These are phyloP conservation scores for Hymenopus coronatus DNA, from an alignment of 2,888 invertebrate species.

Conservation along the genomic window DNA sequence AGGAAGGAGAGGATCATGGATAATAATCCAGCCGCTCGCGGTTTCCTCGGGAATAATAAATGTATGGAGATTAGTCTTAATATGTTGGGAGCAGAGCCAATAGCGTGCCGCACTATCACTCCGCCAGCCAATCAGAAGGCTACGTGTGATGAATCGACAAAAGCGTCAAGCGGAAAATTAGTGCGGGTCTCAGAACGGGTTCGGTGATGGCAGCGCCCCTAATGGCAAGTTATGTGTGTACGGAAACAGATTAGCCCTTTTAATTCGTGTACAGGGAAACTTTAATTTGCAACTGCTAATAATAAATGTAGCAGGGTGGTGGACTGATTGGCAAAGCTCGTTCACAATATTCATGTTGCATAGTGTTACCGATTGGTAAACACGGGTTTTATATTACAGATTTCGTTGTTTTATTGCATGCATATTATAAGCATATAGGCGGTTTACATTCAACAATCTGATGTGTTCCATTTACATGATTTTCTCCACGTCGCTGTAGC, in stretches of 20 bases:
- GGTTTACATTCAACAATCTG: too few relatives aligned
- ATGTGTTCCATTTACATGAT: too few relatives aligned
- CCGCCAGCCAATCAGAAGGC: conserved; percentile 22
- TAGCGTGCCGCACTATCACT: conserved; percentile 2
- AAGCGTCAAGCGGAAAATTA: conserved; percentile 42
- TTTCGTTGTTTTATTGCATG: too few relatives aligned
- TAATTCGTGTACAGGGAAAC: neutral
- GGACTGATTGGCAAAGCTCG: neutral
- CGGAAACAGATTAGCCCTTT: neutral
- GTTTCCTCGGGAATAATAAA: conserved; percentile 24
- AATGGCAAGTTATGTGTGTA: neutral
- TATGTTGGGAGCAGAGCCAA: conserved; percentile 17
- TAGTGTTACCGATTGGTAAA: too few relatives aligned
- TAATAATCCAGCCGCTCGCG: neutral
- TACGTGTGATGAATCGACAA: conserved; percentile 40
- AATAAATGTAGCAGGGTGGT: neutral
- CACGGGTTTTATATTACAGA: too few relatives aligned
- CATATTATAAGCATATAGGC: too few relatives aligned
- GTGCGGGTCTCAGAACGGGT: conserved; percentile 26
- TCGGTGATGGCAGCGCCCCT: neutral
- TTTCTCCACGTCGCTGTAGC: too few relatives aligned
- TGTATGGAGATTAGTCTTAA: conserved; percentile 32
- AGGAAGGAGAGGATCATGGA: conserved; percentile 1
- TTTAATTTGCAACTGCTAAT: neutral
- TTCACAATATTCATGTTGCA: neutral